phyloP scores from a whole-genome alignment of 2,113 vertebrate species.

The Dascyllus trimaculatus region DNA sequence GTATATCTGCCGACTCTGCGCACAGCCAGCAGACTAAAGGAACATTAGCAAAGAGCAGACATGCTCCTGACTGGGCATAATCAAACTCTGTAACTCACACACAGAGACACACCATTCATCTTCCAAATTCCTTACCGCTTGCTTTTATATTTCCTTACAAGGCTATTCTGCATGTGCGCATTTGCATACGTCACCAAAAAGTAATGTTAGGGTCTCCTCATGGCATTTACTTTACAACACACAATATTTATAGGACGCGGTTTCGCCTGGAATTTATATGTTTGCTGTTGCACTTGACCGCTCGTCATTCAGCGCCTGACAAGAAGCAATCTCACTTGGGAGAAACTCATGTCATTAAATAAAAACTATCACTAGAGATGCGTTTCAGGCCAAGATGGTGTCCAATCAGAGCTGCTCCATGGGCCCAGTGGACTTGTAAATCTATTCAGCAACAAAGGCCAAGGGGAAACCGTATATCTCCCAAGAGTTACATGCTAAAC shows the following conservation, averaged over 20 bases:
- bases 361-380: slow-evolving; percentile 22
- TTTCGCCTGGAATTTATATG: slow-evolving; percentile 38
- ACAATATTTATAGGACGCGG: slow-evolving; percentile 46
- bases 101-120: slow-evolving; percentile 34
- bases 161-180: neutral
- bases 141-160: slow-evolving; percentile 33
- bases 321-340: slow-evolving; percentile 30
- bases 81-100: slow-evolving; percentile 20
- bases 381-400: slow-evolving; percentile 10
- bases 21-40: slow-evolving; percentile 43
- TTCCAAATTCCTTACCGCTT: slow-evolving; percentile 35
- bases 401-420: slow-evolving; percentile 17
- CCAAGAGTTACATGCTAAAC: slow-evolving; percentile 7
- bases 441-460: slow-evolving; percentile 40
- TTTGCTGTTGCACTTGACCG: slow-evolving; percentile 25
- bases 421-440: slow-evolving; percentile 13
- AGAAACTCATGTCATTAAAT: slow-evolving; percentile 41
- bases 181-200: slow-evolving; percentile 5
- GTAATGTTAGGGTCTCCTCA: neutral
- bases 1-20: slow-evolving; percentile 51
- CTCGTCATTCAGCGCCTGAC: slow-evolving; percentile 35
- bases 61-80: slow-evolving; percentile 50
- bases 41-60: slow-evolving; percentile 43
- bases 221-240: slow-evolving; percentile 15
- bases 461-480: neutral